Evolutionary conservation across 2,113 vertebrate genomes (phyloP).

Genomic region (Chinchilla lanigera): DNA sequence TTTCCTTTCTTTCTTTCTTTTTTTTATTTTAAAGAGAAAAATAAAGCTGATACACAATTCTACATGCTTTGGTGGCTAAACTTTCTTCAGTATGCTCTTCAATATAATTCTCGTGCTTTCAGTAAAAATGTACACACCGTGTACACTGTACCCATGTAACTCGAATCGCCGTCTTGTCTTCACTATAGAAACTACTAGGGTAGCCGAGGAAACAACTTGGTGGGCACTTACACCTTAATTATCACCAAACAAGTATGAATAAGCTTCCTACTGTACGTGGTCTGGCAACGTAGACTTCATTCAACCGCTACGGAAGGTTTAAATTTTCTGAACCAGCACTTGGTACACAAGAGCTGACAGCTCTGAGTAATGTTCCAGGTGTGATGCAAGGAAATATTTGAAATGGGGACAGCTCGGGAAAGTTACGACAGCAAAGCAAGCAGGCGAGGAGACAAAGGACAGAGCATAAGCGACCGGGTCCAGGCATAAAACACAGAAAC

Average conservation of each 20-base stretch:
- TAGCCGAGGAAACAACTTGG: slow-evolving; percentile 10
- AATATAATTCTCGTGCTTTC: background rate
- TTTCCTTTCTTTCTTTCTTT: too few relatives aligned
- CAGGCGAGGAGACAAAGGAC: background rate
- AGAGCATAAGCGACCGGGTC: background rate
- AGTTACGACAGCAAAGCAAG: slow-evolving; percentile 51
- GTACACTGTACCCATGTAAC: background rate
- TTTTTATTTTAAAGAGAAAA: too few relatives aligned
- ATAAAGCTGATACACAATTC: background rate
- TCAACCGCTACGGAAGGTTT: background rate
- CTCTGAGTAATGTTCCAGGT: slow-evolving; percentile 35
- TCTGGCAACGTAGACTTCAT: slow-evolving; percentile 41
- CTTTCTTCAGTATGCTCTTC: slow-evolving; percentile 12
- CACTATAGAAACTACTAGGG: background rate
- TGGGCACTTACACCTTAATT: slow-evolving; percentile 13
- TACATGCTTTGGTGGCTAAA: background rate
- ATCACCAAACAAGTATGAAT: slow-evolving; percentile 45
- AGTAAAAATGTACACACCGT: slow-evolving; percentile 34
- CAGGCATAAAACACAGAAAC: slow-evolving; percentile 20
- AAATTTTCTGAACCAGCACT: slow-evolving; percentile 55
- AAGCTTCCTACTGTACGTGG: background rate
- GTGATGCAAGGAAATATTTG: slow-evolving; percentile 53
- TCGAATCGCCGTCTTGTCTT: background rate
- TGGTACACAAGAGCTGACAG: slow-evolving; percentile 46
- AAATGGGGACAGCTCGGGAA: slow-evolving; percentile 33